Evolutionary conservation across 2,797 vertebrate genomes (phyloP).

Genomic region (Sparidentex hasta): DNA sequence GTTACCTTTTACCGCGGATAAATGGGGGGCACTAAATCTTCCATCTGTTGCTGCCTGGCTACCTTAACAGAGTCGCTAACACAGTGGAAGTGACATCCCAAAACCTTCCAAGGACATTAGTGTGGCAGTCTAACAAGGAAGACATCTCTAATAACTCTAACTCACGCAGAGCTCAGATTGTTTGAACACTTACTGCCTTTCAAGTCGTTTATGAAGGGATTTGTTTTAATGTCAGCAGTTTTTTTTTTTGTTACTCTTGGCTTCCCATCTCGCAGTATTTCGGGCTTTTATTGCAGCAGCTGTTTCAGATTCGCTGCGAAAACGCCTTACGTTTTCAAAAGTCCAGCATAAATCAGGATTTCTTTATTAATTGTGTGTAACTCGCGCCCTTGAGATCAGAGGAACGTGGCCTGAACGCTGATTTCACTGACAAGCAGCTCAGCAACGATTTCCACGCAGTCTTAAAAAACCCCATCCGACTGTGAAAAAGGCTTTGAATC

Average conservation of each 20-base stretch:
- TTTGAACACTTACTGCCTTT: neutral
- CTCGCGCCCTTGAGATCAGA: neutral
- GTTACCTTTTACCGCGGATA: slow-evolving; percentile 77
- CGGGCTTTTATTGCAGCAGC: slow-evolving; percentile 23
- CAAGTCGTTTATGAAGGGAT: slow-evolving; percentile 17
- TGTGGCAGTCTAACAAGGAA: slow-evolving; percentile 25
- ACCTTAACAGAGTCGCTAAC: slow-evolving; percentile 34
- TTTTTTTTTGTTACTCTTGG: slow-evolving; percentile 12
- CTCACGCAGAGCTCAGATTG: slow-evolving; percentile 5
- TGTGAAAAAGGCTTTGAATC: slow-evolving; percentile 37
- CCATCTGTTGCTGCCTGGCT: slow-evolving; percentile 77
- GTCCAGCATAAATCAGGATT: neutral
- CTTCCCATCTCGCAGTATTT: neutral
- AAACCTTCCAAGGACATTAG: slow-evolving; percentile 62
- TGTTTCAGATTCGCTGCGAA: slow-evolving; percentile 13
- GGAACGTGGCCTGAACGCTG: neutral
- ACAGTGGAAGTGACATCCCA: slow-evolving; percentile 37
- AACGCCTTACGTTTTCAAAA: slow-evolving; percentile 3
- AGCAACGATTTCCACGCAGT: slow-evolving; percentile 1
- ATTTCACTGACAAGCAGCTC: slow-evolving; percentile 11
- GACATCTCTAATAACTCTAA: slow-evolving; percentile 4
- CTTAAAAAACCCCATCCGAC: slow-evolving; percentile 18
- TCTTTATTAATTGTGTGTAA: neutral
- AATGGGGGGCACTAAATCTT: slow-evolving; percentile 67
- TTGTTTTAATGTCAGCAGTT: slow-evolving; percentile 17